phyloP scores from a whole-genome alignment of 2,888 invertebrate species.

The Rotaria sp. region DNA sequence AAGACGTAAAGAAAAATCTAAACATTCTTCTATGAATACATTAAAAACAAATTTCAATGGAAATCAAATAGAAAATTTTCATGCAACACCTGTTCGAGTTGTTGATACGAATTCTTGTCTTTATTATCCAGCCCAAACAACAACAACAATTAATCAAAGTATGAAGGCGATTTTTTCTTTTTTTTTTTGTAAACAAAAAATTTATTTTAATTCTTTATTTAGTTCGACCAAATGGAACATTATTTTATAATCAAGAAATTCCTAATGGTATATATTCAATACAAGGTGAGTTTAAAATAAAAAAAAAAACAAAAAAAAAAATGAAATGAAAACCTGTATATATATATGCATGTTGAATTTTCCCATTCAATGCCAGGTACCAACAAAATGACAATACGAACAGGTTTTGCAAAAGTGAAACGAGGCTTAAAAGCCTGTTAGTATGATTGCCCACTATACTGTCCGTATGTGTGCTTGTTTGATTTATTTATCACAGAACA shows the following conservation, averaged over 20 bases:
- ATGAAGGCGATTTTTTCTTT: neutral
- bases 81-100: slow-evolving; percentile 17
- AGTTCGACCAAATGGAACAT: neutral
- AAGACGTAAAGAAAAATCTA: neutral
- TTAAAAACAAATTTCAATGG: neutral
- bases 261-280: neutral
- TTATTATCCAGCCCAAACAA: neutral
- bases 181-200: too few relatives aligned
- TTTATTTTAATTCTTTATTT: neutral
- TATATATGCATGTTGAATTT: neutral
- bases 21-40: neutral
- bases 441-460: neutral
- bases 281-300: neutral
- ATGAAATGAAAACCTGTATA: neutral
- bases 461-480: slow-evolving; percentile 14
- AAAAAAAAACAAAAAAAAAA: too few relatives aligned
- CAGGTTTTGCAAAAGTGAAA: slow-evolving; percentile 22
- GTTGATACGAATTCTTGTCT: slow-evolving; percentile 16
- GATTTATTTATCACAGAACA: neutral
- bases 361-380: neutral
- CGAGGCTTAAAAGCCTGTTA: slow-evolving; percentile 23
- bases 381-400: neutral
- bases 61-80: neutral
- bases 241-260: neutral
- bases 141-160: neutral